These are phyloP conservation scores for Centropyge bicolor DNA, from an alignment of 2,797 vertebrate genomes.

Conservation along the genomic window DNA sequence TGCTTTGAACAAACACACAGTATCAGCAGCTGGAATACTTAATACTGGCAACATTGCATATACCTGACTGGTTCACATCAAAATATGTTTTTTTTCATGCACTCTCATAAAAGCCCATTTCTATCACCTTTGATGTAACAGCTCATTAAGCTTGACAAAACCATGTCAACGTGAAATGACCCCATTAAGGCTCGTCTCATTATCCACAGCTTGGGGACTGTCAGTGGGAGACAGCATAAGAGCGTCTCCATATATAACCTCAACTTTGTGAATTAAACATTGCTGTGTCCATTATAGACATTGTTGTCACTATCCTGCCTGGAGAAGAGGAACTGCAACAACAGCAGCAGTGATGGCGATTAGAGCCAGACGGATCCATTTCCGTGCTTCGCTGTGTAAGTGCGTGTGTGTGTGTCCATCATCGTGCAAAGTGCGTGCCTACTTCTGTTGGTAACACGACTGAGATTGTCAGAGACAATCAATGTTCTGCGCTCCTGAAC, in stretches of 20 bases:
- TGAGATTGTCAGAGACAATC: slow-evolving; percentile 53
- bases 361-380: slow-evolving; percentile 62
- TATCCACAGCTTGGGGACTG: slow-evolving; percentile 76
- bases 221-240: slow-evolving; percentile 74
- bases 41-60: slow-evolving; percentile 29
- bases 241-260: slow-evolving; percentile 75
- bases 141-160: slow-evolving; percentile 79
- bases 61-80: slow-evolving; percentile 44
- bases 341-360: slow-evolving; percentile 61
- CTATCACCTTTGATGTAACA: slow-evolving; percentile 77
- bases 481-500: slow-evolving; percentile 36
- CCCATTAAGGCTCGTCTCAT: slow-evolving; percentile 79
- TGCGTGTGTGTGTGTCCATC: slow-evolving; percentile 27
- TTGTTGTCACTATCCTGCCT: slow-evolving; percentile 69
- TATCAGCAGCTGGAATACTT: slow-evolving; percentile 28
- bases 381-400: slow-evolving; percentile 51
- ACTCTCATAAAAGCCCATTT: slow-evolving; percentile 64
- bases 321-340: slow-evolving; percentile 55
- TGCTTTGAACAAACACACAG: slow-evolving; percentile 24
- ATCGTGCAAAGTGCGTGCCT: slow-evolving; percentile 16
- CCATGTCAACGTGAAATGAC: slow-evolving; percentile 77
- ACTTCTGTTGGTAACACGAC: slow-evolving; percentile 42
- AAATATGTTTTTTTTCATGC: slow-evolving; percentile 59
- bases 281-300: slow-evolving; percentile 68
- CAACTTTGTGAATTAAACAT: slow-evolving; percentile 75